These are phyloP conservation scores for Passer domesticus DNA, from an alignment of 2,113 vertebrate genomes.

Conservation along the genomic window DNA sequence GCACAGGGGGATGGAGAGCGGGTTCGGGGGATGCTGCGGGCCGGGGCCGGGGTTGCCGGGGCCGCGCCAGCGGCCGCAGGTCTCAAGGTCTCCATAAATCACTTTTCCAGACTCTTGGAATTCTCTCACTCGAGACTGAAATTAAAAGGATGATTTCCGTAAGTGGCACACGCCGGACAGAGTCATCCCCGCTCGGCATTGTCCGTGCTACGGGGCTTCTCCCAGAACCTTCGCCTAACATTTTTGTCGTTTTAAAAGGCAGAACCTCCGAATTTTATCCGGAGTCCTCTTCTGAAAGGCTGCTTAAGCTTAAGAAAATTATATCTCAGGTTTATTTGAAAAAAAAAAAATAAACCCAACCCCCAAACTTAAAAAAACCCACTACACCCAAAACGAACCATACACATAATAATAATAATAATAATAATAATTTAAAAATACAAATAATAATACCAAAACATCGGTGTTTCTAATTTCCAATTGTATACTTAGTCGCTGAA, in stretches of 20 bases:
- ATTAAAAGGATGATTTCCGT: not conserved
- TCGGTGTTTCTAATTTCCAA: not conserved
- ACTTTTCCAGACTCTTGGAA: not conserved
- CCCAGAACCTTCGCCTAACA: not conserved
- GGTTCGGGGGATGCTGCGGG: not conserved
- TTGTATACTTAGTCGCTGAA: not conserved
- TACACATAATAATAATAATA: not conserved
- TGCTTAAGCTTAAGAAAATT: not conserved
- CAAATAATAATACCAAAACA: not conserved
- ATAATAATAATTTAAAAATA: not conserved
- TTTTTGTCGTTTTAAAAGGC: not conserved
- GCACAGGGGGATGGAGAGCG: not conserved
- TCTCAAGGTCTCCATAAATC: not conserved
- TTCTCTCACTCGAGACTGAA: not conserved
- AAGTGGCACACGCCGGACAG: not conserved
- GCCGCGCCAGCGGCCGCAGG: not conserved
- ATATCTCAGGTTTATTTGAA: not conserved
- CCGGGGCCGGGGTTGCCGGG: not conserved
- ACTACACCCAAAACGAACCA: not conserved
- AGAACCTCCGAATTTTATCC: not conserved
- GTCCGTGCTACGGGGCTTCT: not conserved
- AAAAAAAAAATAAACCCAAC: not conserved
- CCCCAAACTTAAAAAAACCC: not conserved
- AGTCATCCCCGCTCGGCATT: not conserved
- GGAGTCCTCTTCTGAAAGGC: not conserved